Evolutionary conservation across 2,797 vertebrate species (phyloP), one percentile per base, ranked within the genome.

Genomic region (Thaleichthys pacificus): DNA sequence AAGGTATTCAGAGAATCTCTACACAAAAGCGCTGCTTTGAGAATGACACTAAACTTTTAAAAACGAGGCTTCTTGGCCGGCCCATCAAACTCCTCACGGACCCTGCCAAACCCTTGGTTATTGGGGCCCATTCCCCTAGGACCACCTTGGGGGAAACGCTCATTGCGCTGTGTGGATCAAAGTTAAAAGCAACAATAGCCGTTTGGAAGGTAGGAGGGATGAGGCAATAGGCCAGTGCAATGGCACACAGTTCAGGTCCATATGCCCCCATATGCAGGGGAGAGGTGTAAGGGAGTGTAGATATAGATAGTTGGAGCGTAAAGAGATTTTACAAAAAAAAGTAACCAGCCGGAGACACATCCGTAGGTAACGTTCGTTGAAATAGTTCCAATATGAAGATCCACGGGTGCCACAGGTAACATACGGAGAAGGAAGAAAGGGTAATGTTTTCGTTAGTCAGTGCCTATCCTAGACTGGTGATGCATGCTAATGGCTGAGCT

Each of bases 371-470:
- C 91, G 97, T 96, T 97, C 96, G 97, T 97, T 89, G 95, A 95
- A 94, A 96, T 93, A 94, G 94, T 95, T 98, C 95, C 97, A 96
- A 95, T 96, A 97, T 95, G 97, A 93, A 96, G 98, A 94, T 99
- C 98, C 98, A 97, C 95, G 95, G 97, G 97, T 95, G 97, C 97
- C 97, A 93, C 89, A 95, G 97, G 98, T 91, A 95, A 98, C 97
- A 99, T 99, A 94, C 92, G 94, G 96, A 98, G 88, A 98, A 99
- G 96, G 97, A 98, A 98, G 96, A 99, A 94, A 99, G 97, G 97
- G 97, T 97, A 97, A 99, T 97, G 97, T 95, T 95, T 97, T 97
- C 94, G 96, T 99, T 99, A 99, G 98, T 97, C 94, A 96, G 93
- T 93, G 96, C 89, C 91, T 89, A 82, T 19, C 56, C 69, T 62